Base-by-base conservation (phyloP, 2,797 vertebrate genomes). In the Enteromius mattozi region DNA sequence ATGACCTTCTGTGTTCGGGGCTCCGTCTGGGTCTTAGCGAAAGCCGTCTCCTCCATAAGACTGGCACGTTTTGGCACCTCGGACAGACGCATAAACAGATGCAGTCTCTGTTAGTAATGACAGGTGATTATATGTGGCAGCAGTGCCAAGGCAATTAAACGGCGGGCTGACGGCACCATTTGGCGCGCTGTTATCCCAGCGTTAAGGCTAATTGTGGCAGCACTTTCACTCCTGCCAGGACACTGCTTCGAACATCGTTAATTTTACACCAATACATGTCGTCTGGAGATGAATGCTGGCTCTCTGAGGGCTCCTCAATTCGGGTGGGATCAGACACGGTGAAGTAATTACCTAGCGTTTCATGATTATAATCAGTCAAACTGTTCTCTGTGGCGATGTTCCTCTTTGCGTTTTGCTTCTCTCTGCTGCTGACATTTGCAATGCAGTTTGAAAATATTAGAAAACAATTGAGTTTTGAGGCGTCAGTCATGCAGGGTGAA, bases 61-160 rank as follows among this genome's bases (percentile, higher is more conserved):
- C 79, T 90, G 92, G 90, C 90, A 90, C 91, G 87, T 92, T 89
- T 92, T 94, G 92, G 93, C 91, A 75, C 90, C 94, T 93, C 91
- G 94, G 95, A 96, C 96, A 97, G 96, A 97, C 94, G 93, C 91
- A 92, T 91, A 96, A 96, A 95, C 96, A 97, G 96, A 96, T 96
- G 96, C 94, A 91, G 89, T 93, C 93, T 21, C 94, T 94, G 96
- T 94, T 94, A 93, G 94, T 95, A 93, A 96, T 97, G 96, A 95
- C 96, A 96, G 95, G 96, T 97, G 96, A 97, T 97, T 96, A 96
- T 93, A 96, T 94, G 94, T 95, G 94, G 95, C 94, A 47, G 91
- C 91, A 90, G 92, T 95, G 96, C 96, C 96, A 95, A 95, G 92
- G 94, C 95, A 96, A 97, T 97, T 97, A 96, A 96, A 96, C 90